Evolutionary conservation across 2,113 vertebrate species (phyloP).

Genomic region (Chiloscyllium plagiosum): DNA sequence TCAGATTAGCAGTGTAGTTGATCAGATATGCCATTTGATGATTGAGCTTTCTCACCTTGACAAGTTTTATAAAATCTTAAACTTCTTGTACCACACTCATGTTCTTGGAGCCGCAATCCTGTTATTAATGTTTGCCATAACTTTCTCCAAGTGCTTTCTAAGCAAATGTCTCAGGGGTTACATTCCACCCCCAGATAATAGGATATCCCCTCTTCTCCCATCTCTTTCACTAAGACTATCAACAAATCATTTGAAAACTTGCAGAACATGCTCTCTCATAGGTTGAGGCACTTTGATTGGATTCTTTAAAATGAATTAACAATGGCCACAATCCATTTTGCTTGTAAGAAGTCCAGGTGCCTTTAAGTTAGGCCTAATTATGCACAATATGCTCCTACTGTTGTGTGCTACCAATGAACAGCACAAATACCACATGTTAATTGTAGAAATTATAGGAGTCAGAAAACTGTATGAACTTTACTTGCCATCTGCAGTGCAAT

Average conservation of each 20-base stretch:
- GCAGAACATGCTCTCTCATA: neutral
- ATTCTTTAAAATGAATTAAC: neutral
- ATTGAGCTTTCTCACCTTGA: neutral
- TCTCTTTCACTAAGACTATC: neutral
- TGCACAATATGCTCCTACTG: neutral
- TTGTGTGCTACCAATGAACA: neutral
- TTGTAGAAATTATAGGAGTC: neutral
- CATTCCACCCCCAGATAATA: neutral
- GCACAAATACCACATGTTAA: neutral
- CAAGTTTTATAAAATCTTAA: neutral
- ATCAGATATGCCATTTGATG: neutral
- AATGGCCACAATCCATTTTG: neutral
- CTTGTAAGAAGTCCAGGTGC: neutral
- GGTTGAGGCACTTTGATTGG: neutral
- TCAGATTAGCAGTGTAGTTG: neutral
- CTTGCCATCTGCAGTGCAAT: neutral
- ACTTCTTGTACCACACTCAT: neutral
- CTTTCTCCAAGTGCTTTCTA: neutral
- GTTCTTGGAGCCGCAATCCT: neutral
- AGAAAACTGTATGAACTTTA: neutral
- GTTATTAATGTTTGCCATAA: neutral
- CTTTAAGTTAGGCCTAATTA: neutral
- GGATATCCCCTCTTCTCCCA: neutral
- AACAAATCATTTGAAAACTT: neutral
- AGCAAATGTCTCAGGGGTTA: neutral